Percentiles rank a stretch among this genome's conserved stretches.
phyloP scores from a whole-genome alignment of 2,888 invertebrate species.

The Latrodectus elegans region DNA sequence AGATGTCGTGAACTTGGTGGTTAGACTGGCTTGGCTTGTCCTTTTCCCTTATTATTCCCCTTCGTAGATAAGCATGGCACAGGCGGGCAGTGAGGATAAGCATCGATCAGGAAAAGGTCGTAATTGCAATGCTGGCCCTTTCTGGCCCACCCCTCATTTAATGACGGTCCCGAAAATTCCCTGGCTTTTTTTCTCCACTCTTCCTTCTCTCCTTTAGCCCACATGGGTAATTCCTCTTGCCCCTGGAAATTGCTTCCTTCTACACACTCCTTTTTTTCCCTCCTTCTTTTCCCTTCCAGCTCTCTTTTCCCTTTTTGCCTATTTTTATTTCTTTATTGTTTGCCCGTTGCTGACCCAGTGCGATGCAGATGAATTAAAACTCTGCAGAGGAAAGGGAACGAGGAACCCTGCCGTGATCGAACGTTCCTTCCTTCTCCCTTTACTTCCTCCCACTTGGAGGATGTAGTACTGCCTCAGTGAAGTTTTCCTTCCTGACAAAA shows the following conservation, averaged over 20 bases:
- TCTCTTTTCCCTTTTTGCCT: background rate
- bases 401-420: conserved; percentile 5
- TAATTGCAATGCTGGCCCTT: conserved; percentile 65
- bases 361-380: conserved; percentile 49
- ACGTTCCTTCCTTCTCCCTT: background rate
- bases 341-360: conserved; percentile 45
- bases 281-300: conserved; percentile 10
- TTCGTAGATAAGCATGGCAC: conserved; percentile 28
- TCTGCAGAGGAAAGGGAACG: background rate
- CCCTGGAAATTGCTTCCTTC: conserved; percentile 62
- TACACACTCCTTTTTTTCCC: conserved; percentile 34
- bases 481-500: background rate
- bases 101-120: conserved; percentile 62
- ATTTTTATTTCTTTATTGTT: conserved; percentile 27
- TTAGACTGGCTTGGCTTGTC: background rate
- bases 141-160: conserved; percentile 53
- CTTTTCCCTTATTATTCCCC: background rate
- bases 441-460: background rate
- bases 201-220: background rate
- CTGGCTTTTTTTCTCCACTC: background rate
- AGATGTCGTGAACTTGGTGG: background rate
- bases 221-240: conserved; percentile 47
- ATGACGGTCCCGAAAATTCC: conserved; percentile 61
- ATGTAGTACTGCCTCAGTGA: background rate
- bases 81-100: conserved; percentile 29